Base-by-base conservation (phyloP, 2,888 invertebrate species). In the Eilema depressum region DNA sequence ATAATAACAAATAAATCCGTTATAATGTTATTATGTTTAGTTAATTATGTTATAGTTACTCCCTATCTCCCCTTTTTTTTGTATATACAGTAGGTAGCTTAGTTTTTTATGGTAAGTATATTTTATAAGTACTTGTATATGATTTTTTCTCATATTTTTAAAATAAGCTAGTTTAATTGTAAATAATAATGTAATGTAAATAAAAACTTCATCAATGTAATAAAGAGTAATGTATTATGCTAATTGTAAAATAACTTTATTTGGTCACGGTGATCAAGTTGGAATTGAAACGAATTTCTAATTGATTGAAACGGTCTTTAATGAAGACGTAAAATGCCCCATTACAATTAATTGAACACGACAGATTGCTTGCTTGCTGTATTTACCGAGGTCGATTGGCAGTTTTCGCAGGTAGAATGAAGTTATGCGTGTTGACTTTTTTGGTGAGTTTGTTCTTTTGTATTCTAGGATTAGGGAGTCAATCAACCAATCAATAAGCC, bases 341-440 rank as follows among this genome's bases (percentile, higher is more conserved):
- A 63, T 37, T 30, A 68, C 75, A 80, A 80, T 81, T 80, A 82
- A 82, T 80, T 80, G 67, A 62, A 70, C 37, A 28, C 64, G 63
- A 53, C 62, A 23, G 23, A 30, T 65, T 68, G 75, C 71, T 69
- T n/a, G 60, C 66, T 69, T 63, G 71, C 72, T 64, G 74, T 20
- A 56, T 66, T 63, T 23, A 53, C n/a, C 37, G 30, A 57, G 56
- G 53, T 28, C 64, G 26, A 60, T 64, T 60, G n/a, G 2, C 26
- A 30, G 3, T 47, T 37, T 26, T 60, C 5, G 5, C 25, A 5
- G 11, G 4, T 12, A 64, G 12, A 30, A 68, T 71, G 68, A 26
- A 41, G 23, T 3, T 70, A 25, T 66, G n/a, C 56, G 20, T 63
- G n/a, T 41, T 41, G 41, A 41, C 30, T 8, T 63, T 68, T 37